Base-by-base conservation (phyloP, 2,888 invertebrate species). In the Melikaiella ostensackeni region DNA sequence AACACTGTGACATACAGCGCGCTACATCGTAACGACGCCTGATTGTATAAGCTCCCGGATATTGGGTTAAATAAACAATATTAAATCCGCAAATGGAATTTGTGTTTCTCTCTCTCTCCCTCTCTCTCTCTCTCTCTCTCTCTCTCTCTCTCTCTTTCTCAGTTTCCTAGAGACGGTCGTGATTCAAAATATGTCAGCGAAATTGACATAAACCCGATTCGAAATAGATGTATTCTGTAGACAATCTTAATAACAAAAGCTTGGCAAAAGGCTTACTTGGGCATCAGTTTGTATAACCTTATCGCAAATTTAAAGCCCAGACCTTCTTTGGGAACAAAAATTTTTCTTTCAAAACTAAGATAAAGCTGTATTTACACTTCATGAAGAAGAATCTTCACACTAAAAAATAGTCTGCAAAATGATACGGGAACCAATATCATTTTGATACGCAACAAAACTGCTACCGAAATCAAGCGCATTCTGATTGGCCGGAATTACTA, bases 51-150 rank as follows among this genome's bases (percentile, higher is more conserved):
- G 84, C 89, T 87, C 80, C 83, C 86, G 91, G 88, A 90, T 91
- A 91, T 91, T 91, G 86, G 85, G 88, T 91, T 90, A 90, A 90
- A 90, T 86, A 90, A 90, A 91, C 89, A 90, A 90, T 89, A 90
- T 90, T 89, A 86, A 88, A 88, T 85, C 85, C 84, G 80, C 85
- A 86, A 89, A 87, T 88, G 86, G 82, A 78, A 85, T 87, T 87
- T 81, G 80, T 84, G 80, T 46, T 50, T 50, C 70, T 50, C 66
- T 27, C 16, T 63, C 63, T 46, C 46, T 64, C 38, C 38, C 24
- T 66, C 66, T n/a, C n/a, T n/a, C n/a, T 50, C 70, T 50, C 66
- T 27, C 16, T 63, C 63, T 50, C 70, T 50, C 66, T 27, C 16
- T 63, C 63, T 50, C 70, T 50, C 66, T 27, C 16, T 63, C 63